Conservation (phyloP, 2,888 invertebrate species). For the Acronicta aceris region DNA sequence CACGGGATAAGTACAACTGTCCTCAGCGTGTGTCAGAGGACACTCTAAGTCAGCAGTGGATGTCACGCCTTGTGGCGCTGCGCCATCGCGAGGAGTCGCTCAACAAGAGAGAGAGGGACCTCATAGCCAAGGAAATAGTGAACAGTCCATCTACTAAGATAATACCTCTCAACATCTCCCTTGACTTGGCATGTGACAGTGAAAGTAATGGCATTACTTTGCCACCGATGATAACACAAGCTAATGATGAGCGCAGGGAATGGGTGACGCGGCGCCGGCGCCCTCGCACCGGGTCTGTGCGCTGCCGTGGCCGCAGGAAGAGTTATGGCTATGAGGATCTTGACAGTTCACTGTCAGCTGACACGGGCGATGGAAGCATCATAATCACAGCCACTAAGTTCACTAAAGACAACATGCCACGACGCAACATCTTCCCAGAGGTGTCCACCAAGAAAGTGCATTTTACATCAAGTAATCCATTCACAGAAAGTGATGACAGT, state of each 20-base stretch:
- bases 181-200: constrained; percentile 49
- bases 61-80: constrained; percentile 86
- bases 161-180: constrained; percentile 64
- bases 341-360: constrained; percentile 90
- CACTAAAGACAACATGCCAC: constrained; percentile 83
- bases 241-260: constrained; percentile 56
- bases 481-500: constrained; percentile 86
- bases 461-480: constrained; percentile 82
- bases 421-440: constrained; percentile 81
- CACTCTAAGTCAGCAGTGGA: constrained; percentile 88
- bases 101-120: constrained; percentile 84
- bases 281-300: constrained; percentile 69
- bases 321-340: constrained; percentile 87
- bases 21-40: constrained; percentile 88
- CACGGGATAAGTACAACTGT: constrained; percentile 68
- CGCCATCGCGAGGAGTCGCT: constrained; percentile 86
- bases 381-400: constrained; percentile 87
- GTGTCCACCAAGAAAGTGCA: constrained; percentile 81
- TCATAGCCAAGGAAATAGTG: constrained; percentile 82
- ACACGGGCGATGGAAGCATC: constrained; percentile 87
- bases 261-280: constrained; percentile 71
- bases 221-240: constrained; percentile 73
- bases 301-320: constrained; percentile 71
- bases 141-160: constrained; percentile 78
- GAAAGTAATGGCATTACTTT: constrained; percentile 82